Evolutionary conservation across 2,113 vertebrate species (phyloP).

Genomic region (Halcyon malimbica): DNA sequence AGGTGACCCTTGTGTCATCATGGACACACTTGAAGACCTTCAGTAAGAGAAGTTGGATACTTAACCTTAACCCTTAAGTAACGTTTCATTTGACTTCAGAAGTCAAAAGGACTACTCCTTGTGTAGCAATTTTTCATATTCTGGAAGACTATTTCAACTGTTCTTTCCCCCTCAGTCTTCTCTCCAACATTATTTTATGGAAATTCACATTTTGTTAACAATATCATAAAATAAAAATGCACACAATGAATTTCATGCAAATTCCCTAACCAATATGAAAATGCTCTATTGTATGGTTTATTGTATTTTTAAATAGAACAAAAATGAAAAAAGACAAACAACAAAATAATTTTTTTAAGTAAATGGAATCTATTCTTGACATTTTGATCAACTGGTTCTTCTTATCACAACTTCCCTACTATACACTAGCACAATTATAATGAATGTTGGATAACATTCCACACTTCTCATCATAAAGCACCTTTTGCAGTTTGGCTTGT

Average conservation of each 20-base stretch:
- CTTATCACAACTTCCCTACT: background rate
- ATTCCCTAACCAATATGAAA: background rate
- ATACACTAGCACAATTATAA: background rate
- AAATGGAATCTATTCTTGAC: background rate
- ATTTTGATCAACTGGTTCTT: background rate
- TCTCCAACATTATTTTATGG: background rate
- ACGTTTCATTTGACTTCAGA: background rate
- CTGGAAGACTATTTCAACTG: background rate
- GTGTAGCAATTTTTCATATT: background rate
- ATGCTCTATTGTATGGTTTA: background rate
- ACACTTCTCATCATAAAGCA: background rate
- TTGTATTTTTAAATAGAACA: background rate
- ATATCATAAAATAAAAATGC: background rate
- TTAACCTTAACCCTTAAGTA: background rate
- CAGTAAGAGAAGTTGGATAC: background rate
- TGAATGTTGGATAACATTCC: background rate
- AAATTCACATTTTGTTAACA: background rate
- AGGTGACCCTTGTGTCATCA: background rate
- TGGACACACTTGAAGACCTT: background rate
- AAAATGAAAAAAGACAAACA: background rate
- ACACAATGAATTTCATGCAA: background rate
- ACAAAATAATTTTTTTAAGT: background rate
- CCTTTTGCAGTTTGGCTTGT: background rate
- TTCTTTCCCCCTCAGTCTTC: background rate
- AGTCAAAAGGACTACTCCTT: background rate